Base-by-base conservation (phyloP, 2,888 invertebrate genomes). In the Amphipoea lucens region DNA sequence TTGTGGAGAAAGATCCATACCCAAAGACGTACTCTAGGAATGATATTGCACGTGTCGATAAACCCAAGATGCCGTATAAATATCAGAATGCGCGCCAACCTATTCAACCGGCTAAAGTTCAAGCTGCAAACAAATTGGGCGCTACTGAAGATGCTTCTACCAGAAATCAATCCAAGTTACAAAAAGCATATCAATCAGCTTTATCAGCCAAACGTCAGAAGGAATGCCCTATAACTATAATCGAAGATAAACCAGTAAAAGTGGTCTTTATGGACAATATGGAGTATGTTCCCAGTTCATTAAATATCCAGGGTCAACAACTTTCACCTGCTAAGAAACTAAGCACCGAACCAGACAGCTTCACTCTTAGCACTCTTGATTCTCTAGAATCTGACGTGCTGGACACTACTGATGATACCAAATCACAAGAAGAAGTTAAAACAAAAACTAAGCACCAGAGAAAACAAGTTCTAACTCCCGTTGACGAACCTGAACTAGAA, bases 241-340 rank as follows among this genome's bases (percentile, higher is more conserved):
- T 96, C n/a, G 96, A 97, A 91, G 96, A 97, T 81, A 96, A 96
- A 88, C 96, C 96, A 36, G 96, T 96, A 0, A 96, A 96, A 92
- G 96, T 96, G 0, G 94, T 96, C 0, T 96, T 94, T 82, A 92
- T 96, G 90, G 96, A 96, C 2, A 93, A 90, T 79, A 74, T 91
- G 60, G 95, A 95, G 68, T 96, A 93, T 86, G 83, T 90, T 42
- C 92, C 96, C 2, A 90, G 85, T 75, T 92, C 93, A 51, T 87
- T 96, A 68, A 95, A 96, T 90, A 93, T 95, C 7, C 95, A 96
- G 82, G 96, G 96, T 23, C 92, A 94, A 88, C 94, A 96, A 66
- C 86, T 96, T 63, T 95, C 96, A 4, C 96, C 96, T 63, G 79
- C 89, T 7, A 96, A 94, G 83, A 94, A 93, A 84, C 66, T 77